phyloP scores from a whole-genome alignment of 1,140 invertebrate species.

The Whitmania pigra region DNA sequence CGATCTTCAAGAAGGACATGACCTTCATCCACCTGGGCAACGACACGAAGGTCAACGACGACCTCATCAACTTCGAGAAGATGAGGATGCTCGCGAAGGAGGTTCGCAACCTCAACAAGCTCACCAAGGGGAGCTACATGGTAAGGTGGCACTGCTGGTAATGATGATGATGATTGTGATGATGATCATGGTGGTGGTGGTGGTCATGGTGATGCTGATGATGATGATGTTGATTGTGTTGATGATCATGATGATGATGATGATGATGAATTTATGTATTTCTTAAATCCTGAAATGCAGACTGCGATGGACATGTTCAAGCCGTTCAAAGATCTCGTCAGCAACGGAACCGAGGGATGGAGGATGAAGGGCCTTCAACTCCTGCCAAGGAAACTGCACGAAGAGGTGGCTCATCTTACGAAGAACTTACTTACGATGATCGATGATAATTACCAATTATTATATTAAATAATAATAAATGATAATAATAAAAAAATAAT shows the following conservation, averaged over 20 bases:
- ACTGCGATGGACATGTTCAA: not conserved
- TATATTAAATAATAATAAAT: no score
- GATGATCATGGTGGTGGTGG: not conserved
- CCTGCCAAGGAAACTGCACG: not conserved
- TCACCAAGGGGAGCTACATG: constrained; percentile 73
- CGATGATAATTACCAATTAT: no score
- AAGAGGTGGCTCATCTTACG: not conserved
- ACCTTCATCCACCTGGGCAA: constrained; percentile 96
- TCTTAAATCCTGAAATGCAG: not conserved
- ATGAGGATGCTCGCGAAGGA: constrained; percentile 96
- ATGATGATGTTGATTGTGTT: not conserved
- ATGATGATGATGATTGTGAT: not conserved
- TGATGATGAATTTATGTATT: no score
- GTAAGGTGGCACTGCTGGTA: constrained; percentile 27
- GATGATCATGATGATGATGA: no score
- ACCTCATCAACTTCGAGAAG: constrained; percentile 87
- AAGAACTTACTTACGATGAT: no score
- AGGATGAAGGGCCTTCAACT: not conserved
- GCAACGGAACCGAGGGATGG: not conserved
- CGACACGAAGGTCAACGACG: constrained; percentile 74
- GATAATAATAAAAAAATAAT: no score
- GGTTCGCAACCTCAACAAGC: constrained; percentile 76
- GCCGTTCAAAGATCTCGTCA: constrained; percentile 5
- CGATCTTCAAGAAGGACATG: constrained; percentile 67
- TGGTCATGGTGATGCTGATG: not conserved